Base-by-base conservation (phyloP, 2,797 vertebrate genomes). In the Heteromormyrus szaboi region DNA sequence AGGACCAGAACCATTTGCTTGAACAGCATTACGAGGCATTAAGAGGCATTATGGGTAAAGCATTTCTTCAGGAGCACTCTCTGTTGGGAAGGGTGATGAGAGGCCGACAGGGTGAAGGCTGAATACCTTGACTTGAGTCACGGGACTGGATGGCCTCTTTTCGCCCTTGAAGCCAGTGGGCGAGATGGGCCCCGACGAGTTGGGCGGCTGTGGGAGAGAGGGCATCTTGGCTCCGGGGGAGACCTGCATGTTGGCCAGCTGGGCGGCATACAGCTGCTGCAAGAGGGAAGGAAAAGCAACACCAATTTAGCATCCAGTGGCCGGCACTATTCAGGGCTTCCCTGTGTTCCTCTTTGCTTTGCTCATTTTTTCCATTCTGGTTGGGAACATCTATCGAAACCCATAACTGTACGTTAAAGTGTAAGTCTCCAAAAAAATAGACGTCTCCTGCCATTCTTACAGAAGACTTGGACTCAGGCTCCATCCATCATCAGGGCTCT, bases 161-260 rank as follows among this genome's bases (percentile, higher is more conserved):
- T 98, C 98, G 88, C 95, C 97, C 96, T 98, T 98, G 93, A 97
- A 95, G 91, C 96, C 94, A 85, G 97, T 97, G 90, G 98, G 97
- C 88, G 98, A 99, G 85, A 97, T 95, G 62, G 97, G 94, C 88
- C 97, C 95, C 83, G 97, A 96, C 1, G 97, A 93, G 95, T 97
- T 97, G 90, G 96, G 96, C 89, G 96, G 96, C 93, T 97, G 97
- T 25, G 96, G 97, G 93, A 97, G 96, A 85, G 97, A 95, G 89
- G 96, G 94, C 96, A 98, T 98, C 96, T 98, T 98, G 95, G 97
- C 96, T 94, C 97, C 97, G 89, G 97, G 98, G 89, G 98, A 99
- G 94, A 98, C 96, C 95, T 98, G 98, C 98, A 98, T 98, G 95
- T 96, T 97, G 93, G 98, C 98, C 94, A 99, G 95, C 95, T 98